phyloP scores from a whole-genome alignment of 2,888 invertebrate genomes.

The Mactromeris polynyma region DNA sequence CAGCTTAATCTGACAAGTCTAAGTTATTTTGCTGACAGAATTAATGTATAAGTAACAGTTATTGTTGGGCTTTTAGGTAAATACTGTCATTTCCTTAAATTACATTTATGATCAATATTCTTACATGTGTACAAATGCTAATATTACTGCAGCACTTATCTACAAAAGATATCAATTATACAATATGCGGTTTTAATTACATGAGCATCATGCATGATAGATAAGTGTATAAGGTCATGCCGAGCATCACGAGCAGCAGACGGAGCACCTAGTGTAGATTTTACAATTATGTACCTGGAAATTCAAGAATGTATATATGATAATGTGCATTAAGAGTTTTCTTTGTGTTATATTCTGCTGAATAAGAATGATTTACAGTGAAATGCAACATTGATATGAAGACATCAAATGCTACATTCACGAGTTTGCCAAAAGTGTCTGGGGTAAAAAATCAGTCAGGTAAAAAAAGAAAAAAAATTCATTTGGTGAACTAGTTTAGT shows the following conservation, averaged over 20 bases:
- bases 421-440: no score
- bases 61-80: no score
- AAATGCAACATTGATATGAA: no score
- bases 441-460: neutral
- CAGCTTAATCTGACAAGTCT: no score
- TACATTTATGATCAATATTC: no score
- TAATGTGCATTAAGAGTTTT: neutral
- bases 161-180: neutral
- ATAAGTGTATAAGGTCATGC: neutral
- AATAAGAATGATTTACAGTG: no score
- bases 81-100: no score
- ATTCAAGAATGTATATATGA: neutral
- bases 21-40: no score
- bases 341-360: neutral
- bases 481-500: no score
- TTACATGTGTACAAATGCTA: neutral
- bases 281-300: neutral
- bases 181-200: neutral
- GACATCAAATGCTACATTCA: no score
- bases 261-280: neutral
- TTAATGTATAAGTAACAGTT: no score
- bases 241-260: neutral
- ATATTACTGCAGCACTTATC: neutral
- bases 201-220: neutral
- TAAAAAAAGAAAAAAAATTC: neutral